Evolutionary conservation across 2,797 vertebrate species (phyloP).

Genomic region (Garrulus glandarius): DNA sequence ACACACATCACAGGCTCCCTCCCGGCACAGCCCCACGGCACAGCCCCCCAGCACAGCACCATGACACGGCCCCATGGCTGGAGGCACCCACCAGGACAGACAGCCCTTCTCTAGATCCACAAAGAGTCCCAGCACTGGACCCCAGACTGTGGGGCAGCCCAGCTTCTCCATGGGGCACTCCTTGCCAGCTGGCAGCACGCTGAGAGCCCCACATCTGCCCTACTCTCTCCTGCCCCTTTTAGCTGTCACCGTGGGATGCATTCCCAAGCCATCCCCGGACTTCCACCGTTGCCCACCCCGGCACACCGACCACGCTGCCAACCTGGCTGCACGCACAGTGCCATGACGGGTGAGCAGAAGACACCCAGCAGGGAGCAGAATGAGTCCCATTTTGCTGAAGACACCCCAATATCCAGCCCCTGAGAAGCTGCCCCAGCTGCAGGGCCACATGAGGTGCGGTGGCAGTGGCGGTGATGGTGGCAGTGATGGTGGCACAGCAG

Average conservation of each 20-base stretch:
- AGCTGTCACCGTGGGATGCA: not conserved
- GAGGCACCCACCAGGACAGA: not conserved
- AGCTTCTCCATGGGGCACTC: not conserved
- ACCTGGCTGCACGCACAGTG: not conserved
- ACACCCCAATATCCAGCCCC: not conserved
- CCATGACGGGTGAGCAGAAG: not conserved
- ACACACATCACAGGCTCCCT: not conserved
- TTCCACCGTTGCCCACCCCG: not conserved
- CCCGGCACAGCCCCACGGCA: not conserved
- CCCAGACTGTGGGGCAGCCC: not conserved
- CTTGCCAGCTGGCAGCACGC: not conserved
- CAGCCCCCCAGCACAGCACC: not conserved
- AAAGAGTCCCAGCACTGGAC: not conserved
- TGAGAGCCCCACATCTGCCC: not conserved
- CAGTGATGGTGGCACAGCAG: not conserved
- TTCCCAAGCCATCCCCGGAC: not conserved
- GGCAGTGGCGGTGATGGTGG: not conserved
- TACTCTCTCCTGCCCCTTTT: not conserved
- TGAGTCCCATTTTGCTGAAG: not conserved
- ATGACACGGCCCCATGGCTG: rapidly evolving
- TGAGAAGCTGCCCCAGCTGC: not conserved
- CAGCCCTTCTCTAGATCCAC: not conserved
- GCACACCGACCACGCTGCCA: rapidly evolving
- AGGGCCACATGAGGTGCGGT: not conserved
- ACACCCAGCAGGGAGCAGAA: not conserved